Evolutionary conservation across 2,113 vertebrate species (phyloP), one percentile per base, ranked within the genome.

Genomic region (Nesospiza acunhae): DNA sequence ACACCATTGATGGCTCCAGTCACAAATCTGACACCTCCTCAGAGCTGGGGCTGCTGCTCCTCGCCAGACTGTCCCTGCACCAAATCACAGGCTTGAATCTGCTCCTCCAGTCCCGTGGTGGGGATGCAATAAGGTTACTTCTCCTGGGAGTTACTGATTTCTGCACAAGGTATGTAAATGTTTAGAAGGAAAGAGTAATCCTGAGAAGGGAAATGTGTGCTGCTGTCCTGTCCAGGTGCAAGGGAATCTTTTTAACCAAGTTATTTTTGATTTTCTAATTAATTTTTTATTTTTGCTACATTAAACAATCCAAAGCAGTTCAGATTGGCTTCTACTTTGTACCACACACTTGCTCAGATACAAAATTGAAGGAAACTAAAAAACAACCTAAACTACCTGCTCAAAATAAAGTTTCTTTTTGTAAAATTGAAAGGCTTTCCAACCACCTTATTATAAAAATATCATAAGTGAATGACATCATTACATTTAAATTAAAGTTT

Each of bases 1-100:
- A 64, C 0, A 0, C 17, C 26, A 60, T 28, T 23, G 31, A 49
- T 10, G 59, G 53, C 14, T 68, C 53, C 11, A 1, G n/a, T 21
- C 44, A n/a, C 47, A 49, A 53, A 7, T 10, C 24, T 12, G 28
- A 28, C 8, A 11, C 22, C 16, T 64, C 20, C 59, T 55, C 19
- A 41, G 39, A 72, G 16, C 27, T 87, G 39, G 14, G 9, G 28
- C 35, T 81, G n/a, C 26, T 22, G n/a, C 23, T 42, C 6, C 41
- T 17, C 20, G 81, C 30, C 30, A 52, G 46, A 31, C 37, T 62
- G 13, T 30, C 47, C 22, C 63, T 78, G 24, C 59, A 26, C 28
- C 31, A 55, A 58, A 72, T 3, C 14, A 39, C 7, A 68, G 44
- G 44, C 18, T 53, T 39, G 26, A 63, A 78, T 33, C 53, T 44